Percentiles rank a stretch among this genome's conserved stretches.
These are phyloP conservation scores for Apodemia mormo DNA, from an alignment of 2,888 invertebrate genomes.

Conservation along the genomic window DNA sequence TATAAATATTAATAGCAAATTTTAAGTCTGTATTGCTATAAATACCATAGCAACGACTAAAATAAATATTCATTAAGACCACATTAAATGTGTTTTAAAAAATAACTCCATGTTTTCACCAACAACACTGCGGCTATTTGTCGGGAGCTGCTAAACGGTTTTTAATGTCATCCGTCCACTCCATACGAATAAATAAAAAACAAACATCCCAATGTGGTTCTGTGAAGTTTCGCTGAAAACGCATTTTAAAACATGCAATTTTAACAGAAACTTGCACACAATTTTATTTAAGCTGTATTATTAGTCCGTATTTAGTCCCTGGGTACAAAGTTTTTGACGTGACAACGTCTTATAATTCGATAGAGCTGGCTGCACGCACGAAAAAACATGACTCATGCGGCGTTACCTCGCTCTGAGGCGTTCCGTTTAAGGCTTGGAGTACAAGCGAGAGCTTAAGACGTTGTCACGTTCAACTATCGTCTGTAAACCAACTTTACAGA, in stretches of 20 bases:
- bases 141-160: conserved; percentile 8
- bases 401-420: no score
- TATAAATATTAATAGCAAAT: no score
- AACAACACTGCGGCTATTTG: neutral
- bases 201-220: neutral
- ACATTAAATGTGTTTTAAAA: conserved; percentile 1
- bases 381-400: no score
- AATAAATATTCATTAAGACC: neutral
- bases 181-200: conserved; percentile 5
- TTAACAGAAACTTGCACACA: neutral
- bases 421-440: no score
- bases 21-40: neutral
- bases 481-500: no score
- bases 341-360: no score
- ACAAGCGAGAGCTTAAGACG: no score
- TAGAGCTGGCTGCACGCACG: no score
- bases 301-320: neutral
- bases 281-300: neutral
- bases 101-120: neutral
- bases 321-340: no score
- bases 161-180: conserved; percentile 4
- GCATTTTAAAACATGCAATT: neutral
- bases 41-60: neutral
- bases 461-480: no score
- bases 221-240: neutral